Evolutionary conservation across 2,888 invertebrate species (phyloP).

Genomic region (Agonum fuliginosum): DNA sequence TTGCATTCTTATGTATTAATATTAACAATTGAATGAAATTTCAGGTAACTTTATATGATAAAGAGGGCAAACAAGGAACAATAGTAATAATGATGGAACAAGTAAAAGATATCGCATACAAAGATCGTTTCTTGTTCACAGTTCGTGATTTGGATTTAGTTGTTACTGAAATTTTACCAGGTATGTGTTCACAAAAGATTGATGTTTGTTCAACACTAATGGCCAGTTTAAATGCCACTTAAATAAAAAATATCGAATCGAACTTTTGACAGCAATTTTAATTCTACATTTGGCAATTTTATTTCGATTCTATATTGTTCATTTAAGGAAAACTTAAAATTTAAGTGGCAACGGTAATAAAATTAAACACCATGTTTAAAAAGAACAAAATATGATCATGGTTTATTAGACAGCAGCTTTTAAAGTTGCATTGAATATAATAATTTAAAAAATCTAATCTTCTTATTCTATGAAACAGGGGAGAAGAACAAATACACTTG

Average conservation of each 20-base stretch:
- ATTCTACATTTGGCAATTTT: too few species aligned
- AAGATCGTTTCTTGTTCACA: constrained; percentile 76
- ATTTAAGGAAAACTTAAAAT: constrained; percentile 47
- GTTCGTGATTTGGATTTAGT: constrained; percentile 79
- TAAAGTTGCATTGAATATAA: too few species aligned
- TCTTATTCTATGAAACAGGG: not conserved
- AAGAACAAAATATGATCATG: too few species aligned
- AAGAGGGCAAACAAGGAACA: constrained; percentile 74
- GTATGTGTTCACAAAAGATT: too few species aligned
- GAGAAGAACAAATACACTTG: constrained; percentile 67
- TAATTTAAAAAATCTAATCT: too few species aligned
- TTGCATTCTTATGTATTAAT: not conserved
- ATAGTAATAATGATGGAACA: constrained; percentile 77
- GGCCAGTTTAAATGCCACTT: too few species aligned
- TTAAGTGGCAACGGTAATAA: constrained; percentile 67
- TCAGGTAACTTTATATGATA: constrained; percentile 37
- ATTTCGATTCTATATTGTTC: not conserved
- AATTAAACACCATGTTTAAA: too few species aligned
- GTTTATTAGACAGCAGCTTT: too few species aligned
- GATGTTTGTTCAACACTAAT: too few species aligned
- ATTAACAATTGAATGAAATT: not conserved
- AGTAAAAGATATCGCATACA: constrained; percentile 77
- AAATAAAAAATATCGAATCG: constrained; percentile 58
- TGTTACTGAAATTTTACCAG: constrained; percentile 76
- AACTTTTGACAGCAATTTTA: too few species aligned